These are phyloP conservation scores for Salvelinus alpinus DNA, from an alignment of 2,113 vertebrate genomes.

Conservation along the genomic window DNA sequence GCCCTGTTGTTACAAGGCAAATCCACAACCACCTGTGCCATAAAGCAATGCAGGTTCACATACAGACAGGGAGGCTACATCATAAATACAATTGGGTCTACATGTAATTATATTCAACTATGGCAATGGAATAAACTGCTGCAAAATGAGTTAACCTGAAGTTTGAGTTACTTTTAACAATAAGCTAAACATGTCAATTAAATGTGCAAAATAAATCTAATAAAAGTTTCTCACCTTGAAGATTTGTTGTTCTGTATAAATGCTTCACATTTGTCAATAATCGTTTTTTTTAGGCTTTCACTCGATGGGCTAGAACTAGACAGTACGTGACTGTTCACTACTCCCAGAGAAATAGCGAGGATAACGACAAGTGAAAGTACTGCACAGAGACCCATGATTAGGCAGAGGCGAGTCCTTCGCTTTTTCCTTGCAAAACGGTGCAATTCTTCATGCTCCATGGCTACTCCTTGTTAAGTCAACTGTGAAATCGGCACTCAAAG, in stretches of 20 bases:
- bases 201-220: neutral
- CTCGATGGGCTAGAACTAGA: neutral
- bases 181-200: neutral
- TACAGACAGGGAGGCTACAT: no score
- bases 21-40: no score
- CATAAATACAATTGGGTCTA: no score
- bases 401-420: neutral
- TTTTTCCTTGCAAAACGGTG: fast-evolving
- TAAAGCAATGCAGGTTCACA: no score
- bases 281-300: fast-evolving
- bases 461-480: neutral
- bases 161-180: neutral
- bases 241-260: neutral
- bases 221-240: neutral
- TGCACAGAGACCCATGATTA: fast-evolving
- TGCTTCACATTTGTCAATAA: constrained; percentile 30
- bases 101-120: no score
- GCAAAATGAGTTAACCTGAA: no score
- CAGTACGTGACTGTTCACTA: neutral
- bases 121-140: no score
- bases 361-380: neutral
- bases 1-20: no score
- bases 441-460: neutral
- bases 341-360: neutral
- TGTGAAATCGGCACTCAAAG: neutral